Evolutionary conservation across 1,140 invertebrate species (phyloP).

Genomic region (Drosophila takahashii): DNA sequence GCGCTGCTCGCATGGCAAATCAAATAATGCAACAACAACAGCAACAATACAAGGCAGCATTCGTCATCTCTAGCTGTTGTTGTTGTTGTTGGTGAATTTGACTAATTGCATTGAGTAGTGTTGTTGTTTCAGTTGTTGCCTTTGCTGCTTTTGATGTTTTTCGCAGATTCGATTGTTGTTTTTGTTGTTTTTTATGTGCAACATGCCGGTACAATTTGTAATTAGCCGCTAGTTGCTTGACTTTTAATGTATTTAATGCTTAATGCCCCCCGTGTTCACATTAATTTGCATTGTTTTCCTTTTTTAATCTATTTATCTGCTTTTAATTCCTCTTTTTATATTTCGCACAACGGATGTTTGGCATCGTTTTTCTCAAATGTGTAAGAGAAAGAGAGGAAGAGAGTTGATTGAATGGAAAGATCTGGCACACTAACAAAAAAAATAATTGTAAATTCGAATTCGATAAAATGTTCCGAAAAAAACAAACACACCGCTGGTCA

Average conservation of each 20-base stretch:
- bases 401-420: conserved; percentile 47
- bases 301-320: conserved; percentile 18
- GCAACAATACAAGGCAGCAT: conserved; percentile 19
- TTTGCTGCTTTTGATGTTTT: conserved; percentile 54
- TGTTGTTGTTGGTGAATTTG: conserved; percentile 60
- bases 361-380: conserved; percentile 58
- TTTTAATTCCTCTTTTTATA: conserved; percentile 20
- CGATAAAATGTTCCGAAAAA: conserved; percentile 26
- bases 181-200: conserved; percentile 48
- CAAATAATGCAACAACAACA: conserved; percentile 56
- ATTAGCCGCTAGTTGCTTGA: conserved; percentile 59
- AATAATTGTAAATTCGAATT: conserved; percentile 42
- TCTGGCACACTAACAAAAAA: conserved; percentile 52
- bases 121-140: conserved; percentile 11
- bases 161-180: conserved; percentile 18
- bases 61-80: conserved; percentile 40
- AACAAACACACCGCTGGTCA: conserved; percentile 1
- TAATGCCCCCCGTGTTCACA: conserved; percentile 56
- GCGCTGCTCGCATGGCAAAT: conserved; percentile 69
- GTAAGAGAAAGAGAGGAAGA: conserved; percentile 23
- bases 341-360: conserved; percentile 66
- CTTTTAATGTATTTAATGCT: conserved; percentile 66
- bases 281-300: conserved; percentile 75
- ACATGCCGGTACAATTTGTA: conserved; percentile 68
- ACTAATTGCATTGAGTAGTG: conserved; percentile 66